phyloP scores from a whole-genome alignment of 2,113 vertebrate genomes.

The Athene cunicularia region DNA sequence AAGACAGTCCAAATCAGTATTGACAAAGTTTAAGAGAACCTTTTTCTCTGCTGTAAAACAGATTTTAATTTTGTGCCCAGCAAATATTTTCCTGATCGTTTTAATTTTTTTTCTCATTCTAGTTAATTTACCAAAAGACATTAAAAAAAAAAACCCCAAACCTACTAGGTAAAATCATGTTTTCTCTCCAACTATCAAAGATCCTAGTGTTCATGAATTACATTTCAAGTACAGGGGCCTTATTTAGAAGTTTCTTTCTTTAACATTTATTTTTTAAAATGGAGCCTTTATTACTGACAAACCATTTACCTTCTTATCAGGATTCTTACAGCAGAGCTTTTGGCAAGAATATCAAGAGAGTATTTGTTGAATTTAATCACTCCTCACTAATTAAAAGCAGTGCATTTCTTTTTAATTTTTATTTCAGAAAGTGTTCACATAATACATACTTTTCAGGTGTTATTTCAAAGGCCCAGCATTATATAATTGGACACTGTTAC shows the following conservation, averaged over 20 bases:
- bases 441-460: not conserved
- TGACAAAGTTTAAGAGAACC: not conserved
- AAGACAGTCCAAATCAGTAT: slow-evolving; percentile 11
- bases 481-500: not conserved
- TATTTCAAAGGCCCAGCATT: not conserved
- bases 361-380: slow-evolving; percentile 36
- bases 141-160: not conserved
- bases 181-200: slow-evolving; percentile 15
- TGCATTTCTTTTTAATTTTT: not conserved
- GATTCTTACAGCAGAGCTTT: not conserved
- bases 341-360: slow-evolving; percentile 32
- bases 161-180: slow-evolving; percentile 16
- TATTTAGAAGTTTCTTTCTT: slow-evolving; percentile 39
- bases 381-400: not conserved
- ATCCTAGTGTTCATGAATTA: not conserved
- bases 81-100: not conserved
- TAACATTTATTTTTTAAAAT: not conserved
- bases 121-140: slow-evolving; percentile 20
- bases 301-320: slow-evolving; percentile 4
- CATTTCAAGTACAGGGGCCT: not conserved
- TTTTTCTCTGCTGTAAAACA: not conserved
- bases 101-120: slow-evolving; percentile 34
- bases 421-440: not conserved
- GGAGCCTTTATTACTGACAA: not conserved
- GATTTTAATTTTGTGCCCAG: not conserved